Conservation (phyloP, 1,140 invertebrate genomes). For the Bombus consobrinus region DNA sequence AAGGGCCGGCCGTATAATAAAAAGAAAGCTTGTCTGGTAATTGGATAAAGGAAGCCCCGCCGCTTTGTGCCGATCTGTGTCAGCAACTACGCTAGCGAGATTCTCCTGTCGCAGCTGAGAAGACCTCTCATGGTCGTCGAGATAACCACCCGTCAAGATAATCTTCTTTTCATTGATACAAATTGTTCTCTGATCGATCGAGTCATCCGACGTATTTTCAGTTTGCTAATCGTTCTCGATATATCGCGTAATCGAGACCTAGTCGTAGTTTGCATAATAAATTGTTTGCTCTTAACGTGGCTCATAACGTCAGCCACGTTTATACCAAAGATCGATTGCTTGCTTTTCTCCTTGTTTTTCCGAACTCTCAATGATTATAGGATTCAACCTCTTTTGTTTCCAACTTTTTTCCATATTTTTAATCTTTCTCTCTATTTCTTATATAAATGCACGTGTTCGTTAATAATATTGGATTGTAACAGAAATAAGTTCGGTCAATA, state of each 20-base stretch:
- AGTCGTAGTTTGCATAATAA: constrained; percentile 30
- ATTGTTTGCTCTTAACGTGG: constrained; percentile 1
- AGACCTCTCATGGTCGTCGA: constrained; percentile 37
- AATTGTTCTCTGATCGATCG: constrained; percentile 38
- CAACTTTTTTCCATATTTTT: not conserved
- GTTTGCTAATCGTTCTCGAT: not conserved
- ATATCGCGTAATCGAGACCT: not conserved
- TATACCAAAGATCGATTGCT: constrained; percentile 6
- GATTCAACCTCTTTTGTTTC: not conserved
- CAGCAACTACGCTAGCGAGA: constrained; percentile 55
- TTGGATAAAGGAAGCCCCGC: constrained; percentile 78
- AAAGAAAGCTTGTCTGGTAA: constrained; percentile 73
- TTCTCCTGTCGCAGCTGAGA: constrained; percentile 32
- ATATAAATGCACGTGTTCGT: not conserved
- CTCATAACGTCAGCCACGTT: not conserved
- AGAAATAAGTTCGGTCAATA: too few relatives aligned
- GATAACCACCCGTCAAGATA: constrained; percentile 22
- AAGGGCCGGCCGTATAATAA: constrained; percentile 40
- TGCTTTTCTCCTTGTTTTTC: not conserved
- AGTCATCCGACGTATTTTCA: not conserved
- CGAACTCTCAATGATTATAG: not conserved
- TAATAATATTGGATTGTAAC: too few relatives aligned
- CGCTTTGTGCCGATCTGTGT: constrained; percentile 64
- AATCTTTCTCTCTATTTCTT: too few relatives aligned
- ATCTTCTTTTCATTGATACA: constrained; percentile 39